Evolutionary conservation across 2,113 vertebrate species (phyloP).

Genomic region (Podarcis cretensis): DNA sequence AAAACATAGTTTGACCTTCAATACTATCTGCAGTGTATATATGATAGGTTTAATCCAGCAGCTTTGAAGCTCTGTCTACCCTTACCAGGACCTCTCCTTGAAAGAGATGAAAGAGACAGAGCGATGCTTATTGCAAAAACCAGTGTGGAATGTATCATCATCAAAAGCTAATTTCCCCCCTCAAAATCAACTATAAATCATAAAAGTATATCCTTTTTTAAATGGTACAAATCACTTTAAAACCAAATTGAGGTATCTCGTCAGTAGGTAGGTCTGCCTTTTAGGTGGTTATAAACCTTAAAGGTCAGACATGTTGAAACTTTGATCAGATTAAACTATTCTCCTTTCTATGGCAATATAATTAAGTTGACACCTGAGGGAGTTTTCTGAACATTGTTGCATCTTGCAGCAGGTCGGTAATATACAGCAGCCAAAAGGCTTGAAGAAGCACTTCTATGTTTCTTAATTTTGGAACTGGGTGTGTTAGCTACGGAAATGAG

Average conservation of each 20-base stretch:
- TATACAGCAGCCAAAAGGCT: conserved; percentile 47
- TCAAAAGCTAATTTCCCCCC: conserved; percentile 50
- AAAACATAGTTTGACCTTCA: not conserved
- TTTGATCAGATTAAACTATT: conserved; percentile 75
- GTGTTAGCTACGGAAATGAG: conserved; percentile 37
- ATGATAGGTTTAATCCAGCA: not conserved
- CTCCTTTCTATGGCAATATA: conserved; percentile 72
- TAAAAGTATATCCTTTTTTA: conserved; percentile 71
- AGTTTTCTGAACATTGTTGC: conserved; percentile 74
- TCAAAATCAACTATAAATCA: conserved; percentile 61
- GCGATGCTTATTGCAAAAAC: not conserved
- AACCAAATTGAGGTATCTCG: conserved; percentile 69
- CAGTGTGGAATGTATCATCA: not conserved
- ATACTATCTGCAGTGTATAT: not conserved
- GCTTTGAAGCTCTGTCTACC: not conserved
- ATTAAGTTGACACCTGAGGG: conserved; percentile 71
- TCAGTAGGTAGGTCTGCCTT: conserved; percentile 61
- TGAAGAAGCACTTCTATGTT: conserved; percentile 53
- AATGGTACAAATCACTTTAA: conserved; percentile 74
- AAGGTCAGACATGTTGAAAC: conserved; percentile 76
- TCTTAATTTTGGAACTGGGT: conserved; percentile 54
- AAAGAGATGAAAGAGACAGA: not conserved
- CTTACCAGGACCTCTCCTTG: not conserved
- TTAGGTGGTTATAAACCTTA: conserved; percentile 73
- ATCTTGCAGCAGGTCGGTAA: conserved; percentile 65